Evolutionary conservation across 2,888 invertebrate species (phyloP), one percentile per base, ranked within the genome.

Genomic region (Homarus gammarus): DNA sequence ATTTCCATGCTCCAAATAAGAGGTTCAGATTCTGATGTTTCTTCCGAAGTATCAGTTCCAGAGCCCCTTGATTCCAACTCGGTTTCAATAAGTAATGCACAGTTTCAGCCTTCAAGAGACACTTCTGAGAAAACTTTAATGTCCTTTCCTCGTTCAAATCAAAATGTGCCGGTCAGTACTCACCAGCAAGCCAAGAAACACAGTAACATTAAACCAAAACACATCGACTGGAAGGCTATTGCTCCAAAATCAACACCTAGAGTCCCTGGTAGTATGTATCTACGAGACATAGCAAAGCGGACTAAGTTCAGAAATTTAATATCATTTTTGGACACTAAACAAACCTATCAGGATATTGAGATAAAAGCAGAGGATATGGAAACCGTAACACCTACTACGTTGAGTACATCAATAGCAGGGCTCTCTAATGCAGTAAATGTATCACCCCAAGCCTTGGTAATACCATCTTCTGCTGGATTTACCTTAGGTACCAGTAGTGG

Each of bases 271-370:
- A 84, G 51, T 44, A 88, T 49, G 27, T 84, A 84, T 31, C 84
- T 88, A 27, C 40, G 88, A 36, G 77, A 88, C 40, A 78, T 84
- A 77, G 88, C 88, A 64, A 88, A 70, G 70, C 64, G 88, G 61
- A 88, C 88, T 31, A 88, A 84, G 40, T 88, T 88, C 33, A 64
- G 83, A 38, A 84, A 88, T 40, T 33, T 88, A 22, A 75, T 84
- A 0, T 88, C 88, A 8, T 51, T 88, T 12, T 61, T 88, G 51
- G 70, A 84, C 22, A 68, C 33, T n/a, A 83, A 78, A 31, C 49
- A 44, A 6, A 27, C 31, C 12, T 31, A 33, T 5, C 36, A 12
- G n/a, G 49, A 44, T 12, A 38, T 38, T 31, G 36, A n/a, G 36
- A 31, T 82, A 15, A n/a, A 72, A 15, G 27, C 27, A 15, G 22